Percentiles rank a stretch among this genome's conserved stretches.
These are phyloP conservation scores for Aptenodytes patagonicus DNA, from an alignment of 2,113 vertebrate genomes.

Conservation along the genomic window DNA sequence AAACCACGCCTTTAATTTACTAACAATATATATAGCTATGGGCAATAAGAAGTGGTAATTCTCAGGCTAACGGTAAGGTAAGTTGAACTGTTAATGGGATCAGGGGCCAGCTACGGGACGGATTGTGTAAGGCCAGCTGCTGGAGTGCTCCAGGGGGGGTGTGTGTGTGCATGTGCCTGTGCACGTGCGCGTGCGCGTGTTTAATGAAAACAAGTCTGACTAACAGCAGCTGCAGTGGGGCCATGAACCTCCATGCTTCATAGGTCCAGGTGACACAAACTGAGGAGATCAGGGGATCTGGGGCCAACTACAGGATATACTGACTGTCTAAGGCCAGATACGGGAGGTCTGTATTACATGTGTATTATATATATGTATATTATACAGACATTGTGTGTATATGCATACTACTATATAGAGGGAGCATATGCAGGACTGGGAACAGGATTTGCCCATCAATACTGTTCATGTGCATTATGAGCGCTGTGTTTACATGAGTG, in stretches of 20 bases:
- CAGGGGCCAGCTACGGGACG: not conserved
- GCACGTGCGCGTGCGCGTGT: too few species aligned
- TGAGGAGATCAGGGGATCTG: not conserved
- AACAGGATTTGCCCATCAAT: not conserved
- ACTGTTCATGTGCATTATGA: not conserved
- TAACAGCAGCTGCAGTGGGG: not conserved
- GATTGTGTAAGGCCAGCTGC: not conserved
- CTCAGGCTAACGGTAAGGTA: not conserved
- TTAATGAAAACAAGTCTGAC: not conserved
- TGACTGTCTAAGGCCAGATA: not conserved
- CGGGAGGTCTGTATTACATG: not conserved
- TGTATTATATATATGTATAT: not conserved
- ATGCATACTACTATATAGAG: not conserved
- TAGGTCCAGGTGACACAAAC: not conserved
- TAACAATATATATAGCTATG: not conserved
- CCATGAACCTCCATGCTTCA: not conserved
- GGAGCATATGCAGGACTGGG: not conserved
- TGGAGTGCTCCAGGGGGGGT: not conserved
- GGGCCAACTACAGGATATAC: not conserved
- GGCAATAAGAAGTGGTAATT: not conserved
- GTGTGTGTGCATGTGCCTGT: too few species aligned
- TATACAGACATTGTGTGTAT: not conserved
- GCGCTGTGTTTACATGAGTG: not conserved
- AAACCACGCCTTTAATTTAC: not conserved
- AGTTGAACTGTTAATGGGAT: not conserved